Evolutionary conservation across 23 tunicate species (phyloP).

Genomic region (Trididemnum miniatum): DNA sequence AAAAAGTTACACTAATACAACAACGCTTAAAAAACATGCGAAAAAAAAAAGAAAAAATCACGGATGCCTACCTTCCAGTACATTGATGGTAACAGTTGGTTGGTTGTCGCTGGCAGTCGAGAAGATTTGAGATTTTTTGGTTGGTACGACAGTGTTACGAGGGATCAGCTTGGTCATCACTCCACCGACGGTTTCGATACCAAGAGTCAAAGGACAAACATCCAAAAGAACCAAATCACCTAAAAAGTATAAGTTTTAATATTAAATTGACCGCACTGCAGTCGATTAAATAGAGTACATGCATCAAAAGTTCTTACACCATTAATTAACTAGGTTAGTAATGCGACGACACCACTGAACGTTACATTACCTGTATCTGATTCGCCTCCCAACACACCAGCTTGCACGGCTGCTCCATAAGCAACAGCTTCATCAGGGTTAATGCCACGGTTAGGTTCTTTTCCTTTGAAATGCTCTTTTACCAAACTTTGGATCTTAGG

Average conservation of each 20-base stretch:
- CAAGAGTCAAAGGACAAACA: slow-evolving; percentile 94
- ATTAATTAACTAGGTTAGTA: background rate
- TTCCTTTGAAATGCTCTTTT: slow-evolving; percentile 90
- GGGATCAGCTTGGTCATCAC: slow-evolving; percentile 97
- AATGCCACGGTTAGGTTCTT: slow-evolving; percentile 95
- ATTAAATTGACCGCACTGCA: no score
- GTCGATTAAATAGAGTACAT: no score
- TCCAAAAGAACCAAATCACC: slow-evolving; percentile 94
- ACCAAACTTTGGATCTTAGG: slow-evolving; percentile 92
- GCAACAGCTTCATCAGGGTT: slow-evolving; percentile 99
- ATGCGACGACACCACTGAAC: background rate
- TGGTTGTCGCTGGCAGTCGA: slow-evolving; percentile 99
- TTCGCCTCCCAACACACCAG: slow-evolving; percentile 96
- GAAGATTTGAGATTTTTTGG: slow-evolving; percentile 96
- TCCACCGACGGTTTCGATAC: slow-evolving; percentile 99
- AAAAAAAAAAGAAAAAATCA: background rate
- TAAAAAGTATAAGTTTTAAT: no score
- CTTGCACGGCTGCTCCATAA: slow-evolving; percentile 98
- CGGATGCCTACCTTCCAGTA: slow-evolving; percentile 65
- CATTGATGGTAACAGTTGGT: slow-evolving; percentile 96
- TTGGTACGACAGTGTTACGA: slow-evolving; percentile 97
- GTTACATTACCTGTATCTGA: slow-evolving; percentile 62
- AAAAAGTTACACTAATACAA: no score
- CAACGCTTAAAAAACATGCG: background rate
- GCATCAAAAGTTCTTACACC: background rate